These are phyloP conservation scores for Quiscalus mexicanus DNA, from an alignment of 2,113 vertebrate species.

Conservation along the genomic window DNA sequence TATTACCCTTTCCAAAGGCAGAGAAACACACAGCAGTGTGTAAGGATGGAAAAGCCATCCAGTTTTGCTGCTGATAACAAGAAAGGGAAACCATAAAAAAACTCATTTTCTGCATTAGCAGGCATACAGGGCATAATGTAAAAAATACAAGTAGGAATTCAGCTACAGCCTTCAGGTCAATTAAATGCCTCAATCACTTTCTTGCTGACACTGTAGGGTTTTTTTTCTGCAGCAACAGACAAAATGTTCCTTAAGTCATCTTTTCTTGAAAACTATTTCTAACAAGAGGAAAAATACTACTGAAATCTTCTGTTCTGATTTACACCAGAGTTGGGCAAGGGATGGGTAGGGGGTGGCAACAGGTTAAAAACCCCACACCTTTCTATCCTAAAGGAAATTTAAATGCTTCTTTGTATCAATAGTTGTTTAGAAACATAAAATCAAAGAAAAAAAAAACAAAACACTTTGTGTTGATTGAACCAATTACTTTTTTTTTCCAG, in stretches of 20 bases:
- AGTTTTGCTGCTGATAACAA: neutral
- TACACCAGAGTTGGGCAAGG: neutral
- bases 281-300: neutral
- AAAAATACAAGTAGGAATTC: neutral
- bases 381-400: neutral
- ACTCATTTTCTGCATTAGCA: neutral
- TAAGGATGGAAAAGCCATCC: neutral
- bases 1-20: neutral
- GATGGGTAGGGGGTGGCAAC: rapidly evolving
- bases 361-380: neutral
- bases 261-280: neutral
- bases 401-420: neutral
- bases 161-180: neutral
- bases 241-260: neutral
- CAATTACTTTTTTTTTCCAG: neutral
- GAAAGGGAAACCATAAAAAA: neutral
- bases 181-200: neutral
- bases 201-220: neutral
- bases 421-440: neutral
- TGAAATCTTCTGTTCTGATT: neutral
- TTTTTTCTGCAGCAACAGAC: neutral
- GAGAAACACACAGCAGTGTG: neutral
- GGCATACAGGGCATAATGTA: neutral
- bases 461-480: neutral
- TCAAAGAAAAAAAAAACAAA: neutral